phyloP scores from a whole-genome alignment of 1,140 invertebrate genomes.

The Drosophila ohnishii region DNA sequence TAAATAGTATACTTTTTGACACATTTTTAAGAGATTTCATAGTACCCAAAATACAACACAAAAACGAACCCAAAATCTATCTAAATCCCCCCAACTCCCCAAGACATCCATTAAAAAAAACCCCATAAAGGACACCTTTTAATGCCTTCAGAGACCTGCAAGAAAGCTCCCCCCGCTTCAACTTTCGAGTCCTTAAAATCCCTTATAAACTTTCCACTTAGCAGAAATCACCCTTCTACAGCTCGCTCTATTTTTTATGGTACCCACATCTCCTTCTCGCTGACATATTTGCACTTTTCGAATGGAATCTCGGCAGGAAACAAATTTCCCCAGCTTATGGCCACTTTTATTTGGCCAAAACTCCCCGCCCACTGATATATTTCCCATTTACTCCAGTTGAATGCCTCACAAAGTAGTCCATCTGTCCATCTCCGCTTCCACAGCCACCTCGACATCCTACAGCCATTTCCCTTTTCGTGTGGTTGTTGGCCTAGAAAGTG shows the following conservation, averaged over 20 bases:
- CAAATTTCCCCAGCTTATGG: constrained; percentile 40
- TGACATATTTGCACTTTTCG: constrained; percentile 11
- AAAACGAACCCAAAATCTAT: neutral
- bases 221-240: neutral
- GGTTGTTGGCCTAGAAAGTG: constrained; percentile 40
- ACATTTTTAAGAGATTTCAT: too few species aligned
- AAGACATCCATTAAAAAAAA: neutral
- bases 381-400: constrained; percentile 41
- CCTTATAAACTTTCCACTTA: constrained; percentile 8
- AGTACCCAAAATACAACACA: neutral
- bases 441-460: constrained; percentile 1
- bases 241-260: constrained; percentile 6
- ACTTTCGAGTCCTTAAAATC: neutral
- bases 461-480: constrained; percentile 16
- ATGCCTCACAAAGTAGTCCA: constrained; percentile 55
- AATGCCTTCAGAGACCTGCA: neutral
- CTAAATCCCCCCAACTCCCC: neutral
- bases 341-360: constrained; percentile 41
- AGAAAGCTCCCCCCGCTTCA: neutral
- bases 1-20: too few species aligned
- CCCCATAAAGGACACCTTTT: neutral
- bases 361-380: constrained; percentile 26
- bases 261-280: neutral
- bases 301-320: constrained; percentile 30
- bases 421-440: constrained; percentile 37